phyloP scores from a whole-genome alignment of 2,888 invertebrate species.

The Thymelicus lineola region DNA sequence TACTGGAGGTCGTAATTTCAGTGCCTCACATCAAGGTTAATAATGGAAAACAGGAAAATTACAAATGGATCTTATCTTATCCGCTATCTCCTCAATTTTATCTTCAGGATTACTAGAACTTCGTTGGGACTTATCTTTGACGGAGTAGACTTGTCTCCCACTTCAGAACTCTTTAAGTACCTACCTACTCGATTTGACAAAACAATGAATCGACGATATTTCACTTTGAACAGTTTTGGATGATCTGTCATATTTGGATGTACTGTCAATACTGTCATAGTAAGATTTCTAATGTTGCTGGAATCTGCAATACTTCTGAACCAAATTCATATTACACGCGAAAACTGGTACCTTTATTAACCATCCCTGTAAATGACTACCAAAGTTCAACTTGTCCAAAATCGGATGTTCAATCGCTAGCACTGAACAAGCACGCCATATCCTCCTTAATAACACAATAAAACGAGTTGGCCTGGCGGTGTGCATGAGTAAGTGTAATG shows the following conservation, averaged over 20 bases:
- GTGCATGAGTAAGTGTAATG: background rate
- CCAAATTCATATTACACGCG: no score
- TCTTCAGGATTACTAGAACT: background rate
- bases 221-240: background rate
- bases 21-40: background rate
- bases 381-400: background rate
- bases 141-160: background rate
- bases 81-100: background rate
- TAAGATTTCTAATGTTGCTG: no score
- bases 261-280: no score
- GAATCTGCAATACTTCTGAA: no score
- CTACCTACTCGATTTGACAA: background rate
- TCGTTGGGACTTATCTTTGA: background rate
- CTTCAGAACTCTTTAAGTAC: background rate
- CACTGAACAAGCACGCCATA: background rate
- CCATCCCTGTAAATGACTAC: background rate
- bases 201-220: background rate
- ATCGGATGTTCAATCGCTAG: background rate
- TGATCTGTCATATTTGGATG: no score
- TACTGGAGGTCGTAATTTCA: background rate
- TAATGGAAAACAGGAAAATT: slow-evolving; percentile 5
- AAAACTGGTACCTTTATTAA: no score
- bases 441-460: background rate
- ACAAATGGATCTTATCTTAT: background rate
- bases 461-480: background rate